Evolutionary conservation across 2,888 invertebrate genomes (phyloP).

Genomic region (Cryptophagus acutangulus): DNA sequence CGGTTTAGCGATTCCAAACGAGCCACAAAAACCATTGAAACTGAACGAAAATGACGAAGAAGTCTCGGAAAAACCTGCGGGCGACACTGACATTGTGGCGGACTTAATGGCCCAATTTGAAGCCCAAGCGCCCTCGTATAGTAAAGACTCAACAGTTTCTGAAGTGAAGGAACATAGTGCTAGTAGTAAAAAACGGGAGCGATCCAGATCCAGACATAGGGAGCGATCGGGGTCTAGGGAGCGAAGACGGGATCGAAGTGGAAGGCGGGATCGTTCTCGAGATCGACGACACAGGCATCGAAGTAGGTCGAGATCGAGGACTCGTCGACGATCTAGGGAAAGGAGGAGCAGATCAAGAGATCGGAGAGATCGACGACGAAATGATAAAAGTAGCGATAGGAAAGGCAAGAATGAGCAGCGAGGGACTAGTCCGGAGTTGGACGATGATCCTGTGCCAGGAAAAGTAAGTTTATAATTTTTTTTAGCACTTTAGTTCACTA

Average conservation of each 20-base stretch:
- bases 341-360: slow-evolving; percentile 28
- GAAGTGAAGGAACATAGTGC: slow-evolving; percentile 21
- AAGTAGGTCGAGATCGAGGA: neutral
- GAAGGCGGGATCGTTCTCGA: slow-evolving; percentile 1
- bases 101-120: slow-evolving; percentile 83
- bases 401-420: slow-evolving; percentile 28
- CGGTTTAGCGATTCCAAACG: slow-evolving; percentile 75
- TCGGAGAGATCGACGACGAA: slow-evolving; percentile 23
- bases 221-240: slow-evolving; percentile 10
- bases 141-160: slow-evolving; percentile 9
- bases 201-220: slow-evolving; percentile 31
- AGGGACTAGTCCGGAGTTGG: slow-evolving; percentile 54
- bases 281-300: slow-evolving; percentile 1
- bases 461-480: too few species aligned
- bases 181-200: slow-evolving; percentile 34
- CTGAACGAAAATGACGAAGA: slow-evolving; percentile 34
- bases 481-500: slow-evolving; percentile 11
- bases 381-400: slow-evolving; percentile 26
- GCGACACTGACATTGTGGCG: slow-evolving; percentile 56
- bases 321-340: slow-evolving; percentile 21
- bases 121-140: slow-evolving; percentile 70
- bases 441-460: slow-evolving; percentile 72
- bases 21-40: slow-evolving; percentile 52
- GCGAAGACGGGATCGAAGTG: slow-evolving; percentile 26
- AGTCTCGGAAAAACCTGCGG: slow-evolving; percentile 33